Evolutionary conservation across 2,797 vertebrate genomes (phyloP).

Genomic region (Pyrocephalus nanus): DNA sequence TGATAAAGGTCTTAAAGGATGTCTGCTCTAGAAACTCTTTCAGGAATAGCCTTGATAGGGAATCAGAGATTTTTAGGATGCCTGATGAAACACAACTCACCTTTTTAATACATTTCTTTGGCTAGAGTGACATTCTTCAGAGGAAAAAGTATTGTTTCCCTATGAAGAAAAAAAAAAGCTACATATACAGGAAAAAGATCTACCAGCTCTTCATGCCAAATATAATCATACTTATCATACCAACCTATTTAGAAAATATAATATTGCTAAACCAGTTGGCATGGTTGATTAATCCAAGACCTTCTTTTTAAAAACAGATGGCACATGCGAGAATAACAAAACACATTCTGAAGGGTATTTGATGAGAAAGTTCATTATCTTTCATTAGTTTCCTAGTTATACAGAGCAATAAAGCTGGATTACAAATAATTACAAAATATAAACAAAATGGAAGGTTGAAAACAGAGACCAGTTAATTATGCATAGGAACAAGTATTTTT

Average conservation of each 20-base stretch:
- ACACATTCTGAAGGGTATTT: constrained; percentile 11
- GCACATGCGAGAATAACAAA: constrained; percentile 35
- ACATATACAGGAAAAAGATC: background rate
- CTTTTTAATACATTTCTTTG: background rate
- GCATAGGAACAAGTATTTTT: background rate
- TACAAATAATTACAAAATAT: constrained; percentile 30
- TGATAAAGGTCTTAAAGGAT: background rate
- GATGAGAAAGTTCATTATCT: constrained; percentile 31
- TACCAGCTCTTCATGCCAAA: constrained; percentile 19
- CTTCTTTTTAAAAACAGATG: constrained; percentile 52
- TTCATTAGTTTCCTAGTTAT: constrained; percentile 37
- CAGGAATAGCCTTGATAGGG: background rate
- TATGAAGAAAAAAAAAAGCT: background rate
- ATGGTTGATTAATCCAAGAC: constrained; percentile 45
- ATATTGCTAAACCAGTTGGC: constrained; percentile 40
- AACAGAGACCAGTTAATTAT: background rate
- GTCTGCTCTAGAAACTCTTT: background rate
- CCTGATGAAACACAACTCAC: background rate
- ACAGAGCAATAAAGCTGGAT: constrained; percentile 2
- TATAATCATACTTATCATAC: constrained; percentile 40
- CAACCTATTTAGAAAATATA: constrained; percentile 33
- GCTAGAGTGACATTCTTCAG: background rate
- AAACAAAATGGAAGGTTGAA: constrained; percentile 44
- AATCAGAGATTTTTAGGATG: background rate
- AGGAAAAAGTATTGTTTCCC: background rate